A percentile compares a stretch with the other conserved stretches of the same genome.
phyloP scores from a whole-genome alignment of 2,888 invertebrate species.

The Hyposoter dolosus region DNA sequence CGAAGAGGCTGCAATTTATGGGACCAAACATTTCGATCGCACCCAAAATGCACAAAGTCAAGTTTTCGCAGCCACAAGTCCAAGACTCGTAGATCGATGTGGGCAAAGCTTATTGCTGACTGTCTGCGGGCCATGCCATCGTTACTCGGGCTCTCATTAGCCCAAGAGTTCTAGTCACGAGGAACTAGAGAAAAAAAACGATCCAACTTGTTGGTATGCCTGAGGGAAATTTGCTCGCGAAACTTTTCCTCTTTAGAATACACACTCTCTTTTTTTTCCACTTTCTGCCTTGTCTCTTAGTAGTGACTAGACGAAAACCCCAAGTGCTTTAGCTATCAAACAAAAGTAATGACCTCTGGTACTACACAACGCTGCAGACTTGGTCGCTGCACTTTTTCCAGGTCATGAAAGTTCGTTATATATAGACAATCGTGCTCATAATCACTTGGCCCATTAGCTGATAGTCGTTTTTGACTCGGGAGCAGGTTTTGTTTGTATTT shows the following conservation, averaged over 20 bases:
- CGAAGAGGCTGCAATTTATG: no score
- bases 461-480: not conserved
- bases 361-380: constrained; percentile 12
- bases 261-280: constrained; percentile 11
- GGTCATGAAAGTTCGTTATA: not conserved
- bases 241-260: constrained; percentile 24
- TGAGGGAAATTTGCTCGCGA: constrained; percentile 28
- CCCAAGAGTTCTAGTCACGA: not conserved
- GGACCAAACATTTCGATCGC: no score
- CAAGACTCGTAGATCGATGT: not conserved
- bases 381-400: constrained; percentile 19
- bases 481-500: not conserved
- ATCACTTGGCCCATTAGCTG: not conserved
- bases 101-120: not conserved
- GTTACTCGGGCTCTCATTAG: not conserved
- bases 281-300: constrained; percentile 32
- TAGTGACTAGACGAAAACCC: constrained; percentile 16
- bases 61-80: not conserved
- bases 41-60: not conserved
- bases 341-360: constrained; percentile 26
- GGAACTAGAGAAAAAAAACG: constrained; percentile 2
- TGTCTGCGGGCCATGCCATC: not conserved
- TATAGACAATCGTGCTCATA: not conserved
- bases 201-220: constrained; percentile 21
- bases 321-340: not conserved